Base-by-base conservation (phyloP, 2,113 vertebrate species). In the Oplegnathus fasciatus region DNA sequence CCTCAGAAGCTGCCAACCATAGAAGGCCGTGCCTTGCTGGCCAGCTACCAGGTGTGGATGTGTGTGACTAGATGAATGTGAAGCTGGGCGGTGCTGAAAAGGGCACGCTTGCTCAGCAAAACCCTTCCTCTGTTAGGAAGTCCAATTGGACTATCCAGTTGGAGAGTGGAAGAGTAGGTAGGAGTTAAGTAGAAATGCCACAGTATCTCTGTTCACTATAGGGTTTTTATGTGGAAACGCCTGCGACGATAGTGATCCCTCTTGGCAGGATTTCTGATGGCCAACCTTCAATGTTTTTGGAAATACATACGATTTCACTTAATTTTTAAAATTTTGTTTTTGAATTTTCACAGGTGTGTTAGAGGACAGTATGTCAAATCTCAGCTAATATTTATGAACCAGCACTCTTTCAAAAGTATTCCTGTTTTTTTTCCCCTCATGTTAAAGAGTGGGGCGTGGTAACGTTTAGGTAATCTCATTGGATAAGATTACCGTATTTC, bases 21-120 rank as follows among this genome's bases (percentile, higher is more conserved):
- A 64, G 54, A 72, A 48, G 74, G 37, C 44, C 1, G 15, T 50
- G 32, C 11, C n/a, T 48, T 22, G 65, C 73, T 78, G 72, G 69
- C 55, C 28, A 44, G 70, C 82, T 65, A 81, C 80, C 85, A 85
- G 69, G 78, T 87, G 76, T 72, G 57, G 48, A 58, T 64, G 44
- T 65, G 65, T 89, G 67, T 70, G 86, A 64, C 44, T 57, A 61
- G 77, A 85, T 64, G 72, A 83, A 83, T 87, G 79, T 79, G 57
- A 42, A 73, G 67, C 87, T 79, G 57, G 70, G 32, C 3, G 9
- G 57, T 20, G 50, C 37, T 73, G 34, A 78, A 83, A 81, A 79
- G 80, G 80, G 40, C 78, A 61, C 66, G 88, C 73, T 69, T 74
- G 44, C 65, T 79, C 84, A 85, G 75, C 75, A 74, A 37, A 72